phyloP scores from a whole-genome alignment of 2,888 invertebrate genomes.

The Hypena proboscidalis region DNA sequence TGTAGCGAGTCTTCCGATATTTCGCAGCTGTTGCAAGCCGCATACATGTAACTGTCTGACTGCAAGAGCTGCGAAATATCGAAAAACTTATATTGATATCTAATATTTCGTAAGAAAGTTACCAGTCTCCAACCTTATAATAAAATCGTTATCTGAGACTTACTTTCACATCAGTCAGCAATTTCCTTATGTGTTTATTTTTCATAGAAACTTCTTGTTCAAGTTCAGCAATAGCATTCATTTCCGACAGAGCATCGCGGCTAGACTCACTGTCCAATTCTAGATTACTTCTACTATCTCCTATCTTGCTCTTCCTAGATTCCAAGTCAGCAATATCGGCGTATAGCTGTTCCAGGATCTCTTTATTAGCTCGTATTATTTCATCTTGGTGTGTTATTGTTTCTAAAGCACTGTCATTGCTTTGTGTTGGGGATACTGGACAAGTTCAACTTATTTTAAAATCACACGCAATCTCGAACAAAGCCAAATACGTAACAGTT shows the following conservation, averaged over 20 bases:
- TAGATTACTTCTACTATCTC: constrained; percentile 46
- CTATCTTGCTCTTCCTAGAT: constrained; percentile 59
- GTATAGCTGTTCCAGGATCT: constrained; percentile 70
- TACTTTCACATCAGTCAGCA: constrained; percentile 91
- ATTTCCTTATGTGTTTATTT: constrained; percentile 91
- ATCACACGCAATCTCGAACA: no score
- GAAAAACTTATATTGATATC: no score
- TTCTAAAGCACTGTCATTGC: constrained; percentile 63
- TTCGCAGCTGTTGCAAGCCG: no score
- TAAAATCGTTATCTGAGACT: no score
- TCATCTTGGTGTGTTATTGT: constrained; percentile 76
- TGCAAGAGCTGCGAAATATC: no score
- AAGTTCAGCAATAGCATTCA: constrained; percentile 72
- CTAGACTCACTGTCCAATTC: constrained; percentile 76
- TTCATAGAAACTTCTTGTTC: constrained; percentile 86
- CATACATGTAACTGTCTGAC: no score
- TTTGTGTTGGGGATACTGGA: constrained; percentile 62
- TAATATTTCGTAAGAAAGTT: no score
- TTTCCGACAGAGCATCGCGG: constrained; percentile 73
- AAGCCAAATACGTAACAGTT: no score
- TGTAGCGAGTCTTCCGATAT: no score
- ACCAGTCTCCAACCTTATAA: no score
- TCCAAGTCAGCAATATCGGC: constrained; percentile 72
- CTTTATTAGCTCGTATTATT: constrained; percentile 77
- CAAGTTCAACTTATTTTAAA: no score